phyloP scores from a whole-genome alignment of 2,797 vertebrate genomes.

The Esox lucius region DNA sequence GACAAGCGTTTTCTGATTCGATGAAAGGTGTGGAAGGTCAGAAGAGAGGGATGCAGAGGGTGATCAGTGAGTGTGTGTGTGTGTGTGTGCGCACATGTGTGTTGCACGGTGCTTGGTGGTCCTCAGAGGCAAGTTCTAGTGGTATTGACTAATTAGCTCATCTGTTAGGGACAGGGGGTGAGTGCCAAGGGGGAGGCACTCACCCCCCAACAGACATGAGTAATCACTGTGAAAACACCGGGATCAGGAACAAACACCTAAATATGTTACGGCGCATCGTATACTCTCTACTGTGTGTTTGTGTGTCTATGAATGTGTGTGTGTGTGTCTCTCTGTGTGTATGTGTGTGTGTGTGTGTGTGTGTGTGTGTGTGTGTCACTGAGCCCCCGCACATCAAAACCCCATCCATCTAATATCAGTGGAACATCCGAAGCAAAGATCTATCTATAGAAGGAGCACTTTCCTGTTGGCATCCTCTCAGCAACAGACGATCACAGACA shows the following conservation, averaged over 20 bases:
- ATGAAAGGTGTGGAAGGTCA: slow-evolving; percentile 58
- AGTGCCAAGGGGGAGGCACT: not conserved
- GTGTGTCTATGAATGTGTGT: slow-evolving; percentile 13
- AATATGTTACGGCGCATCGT: too few species aligned
- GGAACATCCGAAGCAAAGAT: not conserved
- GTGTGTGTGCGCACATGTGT: slow-evolving; percentile 1
- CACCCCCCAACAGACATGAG: not conserved
- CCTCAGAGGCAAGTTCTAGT: slow-evolving; percentile 23
- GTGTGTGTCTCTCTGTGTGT: slow-evolving; percentile 11
- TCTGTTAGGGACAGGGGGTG: slow-evolving; percentile 1
- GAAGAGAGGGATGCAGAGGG: slow-evolving; percentile 34
- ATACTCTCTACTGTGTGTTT: too few species aligned
- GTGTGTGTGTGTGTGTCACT: slow-evolving; percentile 8
- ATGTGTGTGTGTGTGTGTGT: slow-evolving; percentile 8
- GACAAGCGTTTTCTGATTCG: slow-evolving; percentile 51
- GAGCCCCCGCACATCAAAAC: not conserved
- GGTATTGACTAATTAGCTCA: slow-evolving; percentile 34
- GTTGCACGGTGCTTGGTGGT: slow-evolving; percentile 17
- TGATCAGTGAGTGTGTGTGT: slow-evolving; percentile 7
- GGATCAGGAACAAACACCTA: too few species aligned
- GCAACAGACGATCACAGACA: slow-evolving; percentile 9
- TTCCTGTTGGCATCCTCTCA: not conserved
- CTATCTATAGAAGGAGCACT: not conserved
- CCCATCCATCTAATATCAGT: not conserved
- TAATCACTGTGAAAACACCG: not conserved